phyloP scores from a whole-genome alignment of 2,113 vertebrate genomes.

The Phaetusa simplex region DNA sequence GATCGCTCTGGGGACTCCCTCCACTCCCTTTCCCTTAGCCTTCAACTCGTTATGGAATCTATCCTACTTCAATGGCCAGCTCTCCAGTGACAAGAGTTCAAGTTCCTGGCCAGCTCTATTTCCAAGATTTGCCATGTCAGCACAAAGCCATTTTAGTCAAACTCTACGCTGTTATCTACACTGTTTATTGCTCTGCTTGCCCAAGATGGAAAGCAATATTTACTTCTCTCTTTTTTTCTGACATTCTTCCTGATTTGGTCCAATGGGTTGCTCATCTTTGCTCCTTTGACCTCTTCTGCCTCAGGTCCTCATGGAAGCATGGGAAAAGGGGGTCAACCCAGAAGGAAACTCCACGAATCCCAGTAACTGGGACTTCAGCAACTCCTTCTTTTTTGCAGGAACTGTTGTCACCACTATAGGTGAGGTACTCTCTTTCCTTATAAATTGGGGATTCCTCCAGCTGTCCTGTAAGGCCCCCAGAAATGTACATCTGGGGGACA shows the following conservation, averaged over 20 bases:
- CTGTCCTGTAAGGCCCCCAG: neutral
- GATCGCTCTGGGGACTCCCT: neutral
- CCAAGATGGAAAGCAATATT: neutral
- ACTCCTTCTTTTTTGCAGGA: conserved; percentile 92
- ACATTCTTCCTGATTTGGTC: neutral
- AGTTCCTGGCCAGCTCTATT: neutral
- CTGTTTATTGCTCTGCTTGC: neutral
- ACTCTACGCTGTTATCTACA: neutral
- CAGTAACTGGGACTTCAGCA: conserved; percentile 95
- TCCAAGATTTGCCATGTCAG: neutral
- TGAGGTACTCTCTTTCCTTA: conserved; percentile 54
- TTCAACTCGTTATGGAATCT: neutral
- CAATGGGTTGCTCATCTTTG: neutral
- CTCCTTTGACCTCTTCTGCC: neutral
- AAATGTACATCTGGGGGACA: neutral
- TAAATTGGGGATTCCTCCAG: neutral
- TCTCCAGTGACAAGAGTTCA: neutral
- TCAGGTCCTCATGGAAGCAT: conserved; percentile 89
- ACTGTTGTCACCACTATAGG: conserved; percentile 92
- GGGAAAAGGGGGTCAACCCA: conserved; percentile 91
- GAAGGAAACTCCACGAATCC: conserved; percentile 90
- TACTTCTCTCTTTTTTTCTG: neutral
- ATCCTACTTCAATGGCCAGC: neutral
- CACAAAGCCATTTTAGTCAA: neutral
- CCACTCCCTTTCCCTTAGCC: neutral